These are phyloP conservation scores for Chlamydotis undulata DNA, from an alignment of 2,113 vertebrate genomes.

Conservation along the genomic window DNA sequence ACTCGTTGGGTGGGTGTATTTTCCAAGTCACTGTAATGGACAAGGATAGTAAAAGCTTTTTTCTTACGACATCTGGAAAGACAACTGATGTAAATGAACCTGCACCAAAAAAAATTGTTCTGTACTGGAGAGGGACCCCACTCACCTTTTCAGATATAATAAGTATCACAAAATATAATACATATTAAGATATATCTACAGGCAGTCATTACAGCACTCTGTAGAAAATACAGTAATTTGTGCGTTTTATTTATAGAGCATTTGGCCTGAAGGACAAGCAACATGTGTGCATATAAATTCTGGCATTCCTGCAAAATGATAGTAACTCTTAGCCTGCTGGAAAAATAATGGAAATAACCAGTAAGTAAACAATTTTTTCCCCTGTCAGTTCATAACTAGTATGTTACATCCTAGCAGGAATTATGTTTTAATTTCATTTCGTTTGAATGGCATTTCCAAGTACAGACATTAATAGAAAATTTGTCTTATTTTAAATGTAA, in stretches of 20 bases:
- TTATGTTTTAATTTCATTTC: neutral
- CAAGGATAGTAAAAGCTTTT: neutral
- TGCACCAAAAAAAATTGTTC: neutral
- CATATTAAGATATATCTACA: neutral
- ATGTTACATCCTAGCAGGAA: neutral
- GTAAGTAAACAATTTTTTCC: neutral
- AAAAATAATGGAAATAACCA: neutral
- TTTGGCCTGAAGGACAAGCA: constrained; percentile 39
- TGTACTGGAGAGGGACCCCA: neutral
- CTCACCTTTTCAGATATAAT: neutral
- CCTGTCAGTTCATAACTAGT: neutral
- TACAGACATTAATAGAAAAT: neutral
- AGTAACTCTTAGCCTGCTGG: constrained; percentile 8
- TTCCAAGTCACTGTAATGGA: neutral
- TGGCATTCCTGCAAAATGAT: constrained; percentile 13
- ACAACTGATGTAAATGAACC: neutral
- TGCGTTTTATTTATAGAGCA: constrained; percentile 20
- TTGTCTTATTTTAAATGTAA: neutral
- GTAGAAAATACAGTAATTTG: neutral
- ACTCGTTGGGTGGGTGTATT: neutral
- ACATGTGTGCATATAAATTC: constrained; percentile 6
- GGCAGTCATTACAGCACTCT: neutral
- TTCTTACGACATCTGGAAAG: neutral
- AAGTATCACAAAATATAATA: neutral
- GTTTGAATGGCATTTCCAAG: neutral